Evolutionary conservation across 2,888 invertebrate genomes (phyloP).

Genomic region (Epirrita christyi): DNA sequence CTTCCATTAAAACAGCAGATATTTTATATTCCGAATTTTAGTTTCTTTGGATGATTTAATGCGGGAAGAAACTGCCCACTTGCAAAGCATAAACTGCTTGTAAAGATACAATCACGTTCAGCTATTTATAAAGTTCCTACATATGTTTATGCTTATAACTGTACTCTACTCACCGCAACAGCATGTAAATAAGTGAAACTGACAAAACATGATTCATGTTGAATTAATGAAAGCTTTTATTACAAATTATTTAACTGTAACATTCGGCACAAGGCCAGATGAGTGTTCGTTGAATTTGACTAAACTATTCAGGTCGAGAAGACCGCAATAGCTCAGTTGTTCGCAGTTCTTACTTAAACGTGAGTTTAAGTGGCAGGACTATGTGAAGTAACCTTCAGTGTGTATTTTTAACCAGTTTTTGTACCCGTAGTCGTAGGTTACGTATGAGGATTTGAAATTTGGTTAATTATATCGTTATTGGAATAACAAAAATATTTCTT

Average conservation of each 20-base stretch:
- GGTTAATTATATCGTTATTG: too few species aligned
- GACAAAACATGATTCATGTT: constrained; percentile 65
- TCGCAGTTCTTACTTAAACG: constrained; percentile 54
- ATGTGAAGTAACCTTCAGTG: background rate
- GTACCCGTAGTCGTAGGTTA: too few species aligned
- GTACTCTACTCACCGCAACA: constrained; percentile 14
- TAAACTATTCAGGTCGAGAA: constrained; percentile 78
- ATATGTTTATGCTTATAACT: too few species aligned
- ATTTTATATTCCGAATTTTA: too few species aligned
- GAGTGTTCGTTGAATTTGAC: constrained; percentile 70
- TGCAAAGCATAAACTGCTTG: too few species aligned
- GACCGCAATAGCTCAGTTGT: constrained; percentile 75
- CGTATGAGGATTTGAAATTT: too few species aligned
- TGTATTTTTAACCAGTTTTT: background rate
- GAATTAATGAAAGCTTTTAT: constrained; percentile 78
- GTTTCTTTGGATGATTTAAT: too few species aligned
- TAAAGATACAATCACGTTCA: too few species aligned
- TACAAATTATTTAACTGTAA: constrained; percentile 79
- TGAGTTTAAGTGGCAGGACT: constrained; percentile 13
- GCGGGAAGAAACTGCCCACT: too few species aligned
- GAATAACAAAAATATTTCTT: too few species aligned
- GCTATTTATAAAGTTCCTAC: too few species aligned
- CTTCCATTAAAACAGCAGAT: too few species aligned
- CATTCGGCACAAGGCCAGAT: constrained; percentile 78
- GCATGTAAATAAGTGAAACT: constrained; percentile 47